Percentiles rank a stretch among this genome's conserved stretches.
These are phyloP conservation scores for Malurus leucopterus DNA, from an alignment of 2,797 vertebrate genomes.

Conservation along the genomic window DNA sequence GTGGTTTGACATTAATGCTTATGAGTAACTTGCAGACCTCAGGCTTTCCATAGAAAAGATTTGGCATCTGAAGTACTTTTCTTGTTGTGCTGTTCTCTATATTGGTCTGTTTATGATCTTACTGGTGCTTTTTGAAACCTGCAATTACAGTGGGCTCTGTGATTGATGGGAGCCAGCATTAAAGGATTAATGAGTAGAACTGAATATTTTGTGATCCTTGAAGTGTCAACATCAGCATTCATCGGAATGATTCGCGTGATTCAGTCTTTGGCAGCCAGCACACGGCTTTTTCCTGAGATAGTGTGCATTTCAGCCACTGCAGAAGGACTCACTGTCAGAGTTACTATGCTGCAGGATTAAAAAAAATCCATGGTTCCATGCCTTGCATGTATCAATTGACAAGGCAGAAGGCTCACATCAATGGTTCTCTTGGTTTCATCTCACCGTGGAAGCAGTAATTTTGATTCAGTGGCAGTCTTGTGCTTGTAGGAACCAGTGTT, in stretches of 20 bases:
- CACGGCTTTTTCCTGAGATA: not conserved
- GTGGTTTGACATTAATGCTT: not conserved
- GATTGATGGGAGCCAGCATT: not conserved
- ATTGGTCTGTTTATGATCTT: not conserved
- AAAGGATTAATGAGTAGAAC: conserved; percentile 36
- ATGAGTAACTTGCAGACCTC: not conserved
- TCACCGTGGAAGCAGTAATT: not conserved
- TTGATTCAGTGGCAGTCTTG: not conserved
- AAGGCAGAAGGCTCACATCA: not conserved
- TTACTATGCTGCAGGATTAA: not conserved
- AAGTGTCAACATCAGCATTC: conserved; percentile 1
- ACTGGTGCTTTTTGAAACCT: not conserved
- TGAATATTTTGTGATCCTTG: conserved; percentile 13
- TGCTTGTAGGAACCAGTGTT: not conserved
- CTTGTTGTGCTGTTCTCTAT: not conserved
- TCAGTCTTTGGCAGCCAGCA: not conserved
- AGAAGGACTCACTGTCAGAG: not conserved
- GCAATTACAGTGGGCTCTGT: not conserved
- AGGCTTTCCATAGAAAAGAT: not conserved
- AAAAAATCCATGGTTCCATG: not conserved
- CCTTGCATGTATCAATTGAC: not conserved
- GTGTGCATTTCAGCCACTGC: not conserved
- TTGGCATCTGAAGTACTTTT: not conserved
- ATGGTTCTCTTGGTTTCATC: not conserved
- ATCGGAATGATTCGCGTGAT: not conserved